phyloP scores from a whole-genome alignment of 1,140 invertebrate species.

The Thalassaphorura encarpata region DNA sequence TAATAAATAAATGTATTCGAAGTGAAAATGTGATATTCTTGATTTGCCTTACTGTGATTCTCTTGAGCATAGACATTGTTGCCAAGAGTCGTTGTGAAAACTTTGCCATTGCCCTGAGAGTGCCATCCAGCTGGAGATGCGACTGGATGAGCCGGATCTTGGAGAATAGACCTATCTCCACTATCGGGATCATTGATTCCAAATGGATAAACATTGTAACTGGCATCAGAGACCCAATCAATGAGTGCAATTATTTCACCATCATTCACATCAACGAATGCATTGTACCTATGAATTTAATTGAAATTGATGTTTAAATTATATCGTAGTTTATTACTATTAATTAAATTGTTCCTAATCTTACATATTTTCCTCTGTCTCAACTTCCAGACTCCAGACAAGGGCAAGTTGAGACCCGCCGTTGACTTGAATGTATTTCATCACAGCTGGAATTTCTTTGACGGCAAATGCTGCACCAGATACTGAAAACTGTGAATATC shows the following conservation, averaged over 20 bases:
- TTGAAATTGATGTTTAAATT: not conserved
- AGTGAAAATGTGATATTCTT: not conserved
- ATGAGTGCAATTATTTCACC: not conserved
- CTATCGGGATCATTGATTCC: not conserved
- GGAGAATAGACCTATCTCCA: not conserved
- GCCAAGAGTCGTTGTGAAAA: not conserved
- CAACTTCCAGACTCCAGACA: not conserved
- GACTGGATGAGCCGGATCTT: not conserved
- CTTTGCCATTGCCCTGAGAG: not conserved
- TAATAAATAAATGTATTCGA: not conserved
- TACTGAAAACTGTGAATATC: not conserved
- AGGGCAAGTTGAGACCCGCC: not conserved
- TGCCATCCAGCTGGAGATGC: constrained; percentile 2
- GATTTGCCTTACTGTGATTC: not conserved
- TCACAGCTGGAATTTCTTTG: not conserved
- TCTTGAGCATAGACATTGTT: constrained; percentile 1
- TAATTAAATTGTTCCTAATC: not conserved
- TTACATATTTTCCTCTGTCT: not conserved
- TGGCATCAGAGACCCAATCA: not conserved
- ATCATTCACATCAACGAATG: not conserved
- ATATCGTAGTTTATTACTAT: not conserved
- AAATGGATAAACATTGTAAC: not conserved
- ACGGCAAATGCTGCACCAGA: not conserved
- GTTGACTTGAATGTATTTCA: not conserved
- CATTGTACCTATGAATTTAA: not conserved